A percentile compares a stretch with the other conserved stretches of the same genome.
phyloP scores from a whole-genome alignment of 2,888 invertebrate genomes.

The Disparrhopalites patrizii region DNA sequence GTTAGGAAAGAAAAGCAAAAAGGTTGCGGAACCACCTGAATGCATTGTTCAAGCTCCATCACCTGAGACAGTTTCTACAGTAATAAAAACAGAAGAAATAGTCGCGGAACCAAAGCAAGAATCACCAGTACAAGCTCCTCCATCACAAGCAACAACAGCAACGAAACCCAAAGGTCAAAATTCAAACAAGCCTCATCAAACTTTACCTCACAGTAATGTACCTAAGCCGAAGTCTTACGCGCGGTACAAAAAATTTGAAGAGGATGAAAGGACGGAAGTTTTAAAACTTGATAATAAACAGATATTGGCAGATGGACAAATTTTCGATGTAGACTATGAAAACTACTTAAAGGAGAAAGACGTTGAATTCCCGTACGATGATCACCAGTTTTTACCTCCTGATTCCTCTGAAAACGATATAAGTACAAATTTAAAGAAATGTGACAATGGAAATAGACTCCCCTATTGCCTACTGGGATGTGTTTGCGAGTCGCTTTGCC shows the following conservation, averaged over 20 bases:
- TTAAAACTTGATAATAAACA: slow-evolving; percentile 12
- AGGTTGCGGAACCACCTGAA: background rate
- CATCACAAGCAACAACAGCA: background rate
- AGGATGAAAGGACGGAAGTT: slow-evolving; percentile 26
- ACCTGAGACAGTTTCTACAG: background rate
- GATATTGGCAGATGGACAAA: slow-evolving; percentile 17
- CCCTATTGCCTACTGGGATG: slow-evolving; percentile 41
- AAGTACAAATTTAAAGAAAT: background rate
- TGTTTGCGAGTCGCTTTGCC: slow-evolving; percentile 35
- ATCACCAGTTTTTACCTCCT: slow-evolving; percentile 12
- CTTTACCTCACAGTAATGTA: background rate
- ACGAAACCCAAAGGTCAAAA: background rate
- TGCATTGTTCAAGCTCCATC: no score
- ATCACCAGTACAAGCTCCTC: background rate
- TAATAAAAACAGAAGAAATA: background rate
- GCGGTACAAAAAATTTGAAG: slow-evolving; percentile 18
- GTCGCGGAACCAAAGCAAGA: background rate
- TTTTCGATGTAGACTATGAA: slow-evolving; percentile 31
- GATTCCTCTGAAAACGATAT: background rate
- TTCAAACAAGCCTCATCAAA: background rate
- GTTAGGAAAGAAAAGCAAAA: background rate
- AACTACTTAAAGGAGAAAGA: slow-evolving; percentile 41
- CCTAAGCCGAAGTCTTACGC: slow-evolving; percentile 15
- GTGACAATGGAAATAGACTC: background rate
- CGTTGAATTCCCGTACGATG: slow-evolving; percentile 37